Conservation (phyloP, 2,113 vertebrate species). For the Rhegmatorhina hoffmannsi region DNA sequence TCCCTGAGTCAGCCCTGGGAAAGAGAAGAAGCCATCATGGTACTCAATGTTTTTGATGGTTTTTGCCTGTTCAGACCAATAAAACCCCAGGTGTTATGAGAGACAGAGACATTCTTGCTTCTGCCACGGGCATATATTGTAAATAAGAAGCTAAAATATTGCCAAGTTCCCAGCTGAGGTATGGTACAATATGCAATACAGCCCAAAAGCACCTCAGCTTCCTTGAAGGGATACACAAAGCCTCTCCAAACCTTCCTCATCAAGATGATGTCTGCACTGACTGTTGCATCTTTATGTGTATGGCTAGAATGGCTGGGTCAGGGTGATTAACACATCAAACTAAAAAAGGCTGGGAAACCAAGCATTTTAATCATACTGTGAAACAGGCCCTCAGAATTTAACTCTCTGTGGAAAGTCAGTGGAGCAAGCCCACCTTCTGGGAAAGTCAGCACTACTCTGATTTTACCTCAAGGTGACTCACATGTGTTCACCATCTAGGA, state of each 20-base stretch:
- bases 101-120: background rate
- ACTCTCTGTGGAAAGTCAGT: background rate
- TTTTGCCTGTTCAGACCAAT: background rate
- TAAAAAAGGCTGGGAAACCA: background rate
- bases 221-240: background rate
- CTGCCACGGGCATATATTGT: background rate
- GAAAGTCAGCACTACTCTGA: background rate
- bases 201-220: background rate
- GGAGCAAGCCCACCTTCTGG: background rate
- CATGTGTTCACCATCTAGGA: rapidly evolving
- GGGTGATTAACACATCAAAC: background rate
- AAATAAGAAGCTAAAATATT: background rate
- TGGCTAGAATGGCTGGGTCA: background rate
- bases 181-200: background rate
- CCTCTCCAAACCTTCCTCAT: background rate
- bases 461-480: background rate
- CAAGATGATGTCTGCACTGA: rapidly evolving
- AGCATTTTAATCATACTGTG: background rate
- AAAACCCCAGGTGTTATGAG: background rate
- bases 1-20: rapidly evolving
- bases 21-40: background rate
- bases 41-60: background rate
- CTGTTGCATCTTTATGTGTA: background rate
- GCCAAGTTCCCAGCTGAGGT: background rate
- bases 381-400: background rate